A percentile compares a stretch with the other conserved stretches of the same genome.
Conservation (phyloP, 1,140 invertebrate species). For the Pseudomyrmex flavicornis region DNA sequence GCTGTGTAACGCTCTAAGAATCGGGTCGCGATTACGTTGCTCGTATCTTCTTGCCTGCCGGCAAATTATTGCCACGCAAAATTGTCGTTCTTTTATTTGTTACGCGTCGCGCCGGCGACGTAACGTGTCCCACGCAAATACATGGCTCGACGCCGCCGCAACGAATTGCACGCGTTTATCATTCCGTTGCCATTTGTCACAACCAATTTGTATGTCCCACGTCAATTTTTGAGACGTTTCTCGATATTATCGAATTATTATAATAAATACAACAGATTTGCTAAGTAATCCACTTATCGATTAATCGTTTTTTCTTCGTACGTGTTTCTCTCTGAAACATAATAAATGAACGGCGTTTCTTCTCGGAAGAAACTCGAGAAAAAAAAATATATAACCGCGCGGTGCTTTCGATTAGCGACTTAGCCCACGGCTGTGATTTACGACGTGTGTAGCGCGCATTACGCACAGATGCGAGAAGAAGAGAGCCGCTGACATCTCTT, state of each 20-base stretch:
- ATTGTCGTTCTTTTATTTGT: constrained; percentile 32
- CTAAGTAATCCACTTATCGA: too few relatives aligned
- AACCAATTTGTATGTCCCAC: neutral
- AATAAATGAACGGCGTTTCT: neutral
- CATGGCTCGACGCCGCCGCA: neutral
- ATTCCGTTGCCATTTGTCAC: constrained; percentile 13
- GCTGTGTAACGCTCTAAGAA: neutral
- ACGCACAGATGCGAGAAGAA: neutral
- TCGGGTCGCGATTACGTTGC: neutral
- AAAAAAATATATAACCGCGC: constrained; percentile 12
- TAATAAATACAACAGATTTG: too few relatives aligned
- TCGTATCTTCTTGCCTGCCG: neutral
- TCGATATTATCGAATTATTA: too few relatives aligned
- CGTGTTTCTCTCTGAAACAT: too few relatives aligned
- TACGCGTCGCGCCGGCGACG: neutral
- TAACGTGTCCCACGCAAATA: neutral
- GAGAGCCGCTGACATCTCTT: constrained; percentile 50
- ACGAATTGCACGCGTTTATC: constrained; percentile 2
- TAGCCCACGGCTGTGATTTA: constrained; percentile 46
- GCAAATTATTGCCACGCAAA: constrained; percentile 18
- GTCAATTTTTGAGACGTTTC: neutral
- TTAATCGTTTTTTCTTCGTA: too few relatives aligned
- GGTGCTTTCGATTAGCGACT: constrained; percentile 9
- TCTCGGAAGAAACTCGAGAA: too few relatives aligned
- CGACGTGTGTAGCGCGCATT: constrained; percentile 24